Conservation (phyloP, 2,113 vertebrate species). For the Siniperca chuatsi region DNA sequence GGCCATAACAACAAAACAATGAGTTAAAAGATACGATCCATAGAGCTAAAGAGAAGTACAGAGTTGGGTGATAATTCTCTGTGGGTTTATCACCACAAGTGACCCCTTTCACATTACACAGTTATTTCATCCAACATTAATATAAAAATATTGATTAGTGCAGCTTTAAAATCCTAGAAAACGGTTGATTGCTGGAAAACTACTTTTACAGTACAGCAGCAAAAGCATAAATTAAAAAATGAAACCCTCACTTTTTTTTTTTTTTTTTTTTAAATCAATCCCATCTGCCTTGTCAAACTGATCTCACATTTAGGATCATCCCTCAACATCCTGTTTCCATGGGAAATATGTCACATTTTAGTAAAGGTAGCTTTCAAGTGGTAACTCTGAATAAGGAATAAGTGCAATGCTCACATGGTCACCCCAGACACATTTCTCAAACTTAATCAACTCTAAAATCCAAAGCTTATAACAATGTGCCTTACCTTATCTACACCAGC, state of each 20-base stretch:
- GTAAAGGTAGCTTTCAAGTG: not conserved
- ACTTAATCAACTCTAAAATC: not conserved
- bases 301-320: not conserved
- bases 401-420: not conserved
- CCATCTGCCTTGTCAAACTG: not conserved
- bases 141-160: not conserved
- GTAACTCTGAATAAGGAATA: not conserved
- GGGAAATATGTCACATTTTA: not conserved
- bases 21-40: not conserved
- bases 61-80: not conserved
- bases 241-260: not conserved
- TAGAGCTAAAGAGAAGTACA: not conserved
- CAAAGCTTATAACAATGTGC: not conserved
- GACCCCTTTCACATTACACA: not conserved
- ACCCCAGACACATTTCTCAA: not conserved
- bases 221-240: not conserved
- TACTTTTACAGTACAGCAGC: not conserved
- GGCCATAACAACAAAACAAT: not conserved
- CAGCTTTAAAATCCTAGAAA: not conserved
- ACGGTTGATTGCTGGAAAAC: not conserved
- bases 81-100: not conserved
- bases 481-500: conserved; percentile 99
- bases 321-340: not conserved
- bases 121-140: not conserved
- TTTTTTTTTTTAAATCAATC: not conserved